Conservation (phyloP, 37 sponge, comb jelly and placozoan genomes). For the Cladorhizidae sp. region DNA sequence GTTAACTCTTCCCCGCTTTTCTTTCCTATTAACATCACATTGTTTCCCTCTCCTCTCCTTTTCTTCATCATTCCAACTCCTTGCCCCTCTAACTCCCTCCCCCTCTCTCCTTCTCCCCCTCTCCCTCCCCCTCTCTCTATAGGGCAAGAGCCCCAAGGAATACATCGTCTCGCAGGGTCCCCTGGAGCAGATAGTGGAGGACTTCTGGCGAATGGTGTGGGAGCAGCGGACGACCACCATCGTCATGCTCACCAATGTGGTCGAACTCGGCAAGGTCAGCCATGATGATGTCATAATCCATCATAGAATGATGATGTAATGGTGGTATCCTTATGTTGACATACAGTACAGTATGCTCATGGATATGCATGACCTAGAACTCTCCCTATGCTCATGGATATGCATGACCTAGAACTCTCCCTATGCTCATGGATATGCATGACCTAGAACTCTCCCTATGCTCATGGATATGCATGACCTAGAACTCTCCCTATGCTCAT, state of each 20-base stretch:
- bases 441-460: too few species aligned
- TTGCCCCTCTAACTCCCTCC: background rate
- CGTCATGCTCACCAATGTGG: conserved; percentile 90
- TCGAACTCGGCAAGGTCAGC: conserved; percentile 66
- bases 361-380: too few species aligned
- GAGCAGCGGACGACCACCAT: conserved; percentile 77
- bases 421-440: too few species aligned
- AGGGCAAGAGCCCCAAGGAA: conserved; percentile 77
- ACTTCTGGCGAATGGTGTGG: conserved; percentile 99
- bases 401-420: too few species aligned
- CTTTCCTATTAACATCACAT: background rate
- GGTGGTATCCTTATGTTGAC: too few species aligned
- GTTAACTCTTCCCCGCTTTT: background rate
- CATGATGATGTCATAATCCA: background rate
- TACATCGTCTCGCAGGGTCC: conserved; percentile 88
- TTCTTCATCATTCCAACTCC: background rate
- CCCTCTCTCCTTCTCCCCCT: background rate
- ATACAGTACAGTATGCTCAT: too few species aligned
- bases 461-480: too few species aligned
- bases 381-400: too few species aligned
- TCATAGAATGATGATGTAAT: background rate
- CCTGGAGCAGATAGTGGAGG: conserved; percentile 68
- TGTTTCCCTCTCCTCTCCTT: background rate
- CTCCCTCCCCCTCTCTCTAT: background rate
- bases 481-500: too few species aligned